Base-by-base conservation (phyloP, 2,113 vertebrate genomes). In the Chloropsis cyanopogon region DNA sequence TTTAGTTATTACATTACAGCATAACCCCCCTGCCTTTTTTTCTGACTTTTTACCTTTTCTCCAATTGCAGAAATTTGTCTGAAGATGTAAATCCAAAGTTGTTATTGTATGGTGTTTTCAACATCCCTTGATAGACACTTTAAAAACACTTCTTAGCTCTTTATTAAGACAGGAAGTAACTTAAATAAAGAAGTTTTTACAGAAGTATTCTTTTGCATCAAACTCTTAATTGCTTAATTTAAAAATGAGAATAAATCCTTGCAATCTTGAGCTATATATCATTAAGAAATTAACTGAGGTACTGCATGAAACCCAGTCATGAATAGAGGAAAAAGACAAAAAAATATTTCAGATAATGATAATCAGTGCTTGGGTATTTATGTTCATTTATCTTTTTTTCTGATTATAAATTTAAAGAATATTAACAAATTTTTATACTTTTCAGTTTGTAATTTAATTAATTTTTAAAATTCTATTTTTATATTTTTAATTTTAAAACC, bases 11-110 rank as follows among this genome's bases (percentile, higher is more conserved):
- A 26, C 2, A 19, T 50, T 49, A 10, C 1, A 46, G 6, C 8
- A 49, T 12, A 2, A 56, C 2, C 0, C 33, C 2, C 1, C 6
- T 0, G 0, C 1, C 3, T 6, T 56, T 54, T 54, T 17, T 50
- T 49, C 24, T 25, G 4, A 41, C 26, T 65, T 66, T 73, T 77
- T 23, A 20, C 5, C 1, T 65, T 65, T 81, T 75, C 13, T 66
- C 10, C 8, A 26, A 17, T 8, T 56, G 37, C 73, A 77, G 10
- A 1, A 21, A 33, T 69, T 73, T 85, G 1, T 76, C 20, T 76
- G 46, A 94, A 76, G 15, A 47, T 47, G 54, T 2, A 76, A 54
- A 86, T 52, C 12, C 0, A 0, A 68, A 89, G 6, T 16, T 77
- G 4, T 17, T 37, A 15, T 26, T 81, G 2, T 18, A 37, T 31